A percentile compares a stretch with the other conserved stretches of the same genome.
Evolutionary conservation across 2,113 vertebrate genomes (phyloP).

Genomic region (Carassius gibelio): DNA sequence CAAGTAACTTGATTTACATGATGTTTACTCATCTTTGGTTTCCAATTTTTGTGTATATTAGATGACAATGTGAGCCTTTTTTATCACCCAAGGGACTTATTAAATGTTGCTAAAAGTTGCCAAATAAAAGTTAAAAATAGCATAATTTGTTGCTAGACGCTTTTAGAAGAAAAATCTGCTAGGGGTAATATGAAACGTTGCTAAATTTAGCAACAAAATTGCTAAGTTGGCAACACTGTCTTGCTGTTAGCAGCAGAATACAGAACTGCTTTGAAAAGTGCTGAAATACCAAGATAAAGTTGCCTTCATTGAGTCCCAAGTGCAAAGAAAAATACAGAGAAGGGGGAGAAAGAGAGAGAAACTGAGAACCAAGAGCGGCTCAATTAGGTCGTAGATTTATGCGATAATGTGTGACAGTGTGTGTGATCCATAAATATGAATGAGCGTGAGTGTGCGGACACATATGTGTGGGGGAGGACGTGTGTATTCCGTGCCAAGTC

Average conservation of each 20-base stretch:
- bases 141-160: too few relatives aligned
- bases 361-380: background rate
- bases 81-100: too few relatives aligned
- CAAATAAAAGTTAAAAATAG: too few relatives aligned
- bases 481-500: background rate
- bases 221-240: too few relatives aligned
- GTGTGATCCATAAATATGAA: slow-evolving; percentile 27
- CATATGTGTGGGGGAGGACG: slow-evolving; percentile 29
- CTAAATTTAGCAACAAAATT: too few relatives aligned
- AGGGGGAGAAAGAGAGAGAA: background rate
- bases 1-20: too few relatives aligned
- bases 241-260: background rate
- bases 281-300: slow-evolving; percentile 30
- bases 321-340: background rate
- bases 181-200: too few relatives aligned
- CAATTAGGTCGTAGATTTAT: background rate
- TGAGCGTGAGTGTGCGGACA: slow-evolving; percentile 33
- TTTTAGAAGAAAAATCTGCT: too few relatives aligned
- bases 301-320: background rate
- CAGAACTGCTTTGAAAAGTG: background rate
- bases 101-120: too few relatives aligned
- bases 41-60: too few relatives aligned
- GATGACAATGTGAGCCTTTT: too few relatives aligned
- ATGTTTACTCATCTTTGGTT: too few relatives aligned
- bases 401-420: slow-evolving; percentile 12